phyloP scores from a whole-genome alignment of 1,140 invertebrate genomes.

The Macrobrachium rosenbergii region DNA sequence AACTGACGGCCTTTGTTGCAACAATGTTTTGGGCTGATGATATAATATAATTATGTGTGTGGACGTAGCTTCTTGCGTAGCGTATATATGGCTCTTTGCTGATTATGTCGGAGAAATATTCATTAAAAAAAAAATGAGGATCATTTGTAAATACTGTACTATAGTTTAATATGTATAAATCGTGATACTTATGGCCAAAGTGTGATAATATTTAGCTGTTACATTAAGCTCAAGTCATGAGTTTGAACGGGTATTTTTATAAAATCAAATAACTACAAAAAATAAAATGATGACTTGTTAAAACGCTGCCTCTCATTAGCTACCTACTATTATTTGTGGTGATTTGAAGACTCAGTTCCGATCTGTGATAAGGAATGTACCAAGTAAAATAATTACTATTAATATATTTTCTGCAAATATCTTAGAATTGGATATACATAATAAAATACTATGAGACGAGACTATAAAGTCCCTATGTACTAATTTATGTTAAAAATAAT shows the following conservation, averaged over 20 bases:
- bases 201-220: slow-evolving; percentile 60
- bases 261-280: slow-evolving; percentile 50
- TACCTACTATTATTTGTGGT: background rate
- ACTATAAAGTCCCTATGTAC: no score
- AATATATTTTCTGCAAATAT: no score
- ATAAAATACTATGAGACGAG: no score
- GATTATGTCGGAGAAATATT: background rate
- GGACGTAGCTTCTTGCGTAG: background rate
- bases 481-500: no score
- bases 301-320: slow-evolving; percentile 20
- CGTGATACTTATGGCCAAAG: slow-evolving; percentile 66
- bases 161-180: slow-evolving; percentile 47
- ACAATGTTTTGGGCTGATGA: slow-evolving; percentile 13
- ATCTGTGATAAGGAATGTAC: background rate
- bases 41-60: no score
- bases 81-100: slow-evolving; percentile 8
- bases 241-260: slow-evolving; percentile 62
- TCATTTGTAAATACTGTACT: slow-evolving; percentile 47
- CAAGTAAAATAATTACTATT: background rate
- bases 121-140: background rate
- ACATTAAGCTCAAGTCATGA: slow-evolving; percentile 50
- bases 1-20: slow-evolving; percentile 47
- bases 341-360: background rate
- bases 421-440: no score
- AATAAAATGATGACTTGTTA: slow-evolving; percentile 54